Evolutionary conservation across 1,140 invertebrate species (phyloP), one percentile per base, ranked within the genome.

Genomic region (Lordiphosa clarofinis): DNA sequence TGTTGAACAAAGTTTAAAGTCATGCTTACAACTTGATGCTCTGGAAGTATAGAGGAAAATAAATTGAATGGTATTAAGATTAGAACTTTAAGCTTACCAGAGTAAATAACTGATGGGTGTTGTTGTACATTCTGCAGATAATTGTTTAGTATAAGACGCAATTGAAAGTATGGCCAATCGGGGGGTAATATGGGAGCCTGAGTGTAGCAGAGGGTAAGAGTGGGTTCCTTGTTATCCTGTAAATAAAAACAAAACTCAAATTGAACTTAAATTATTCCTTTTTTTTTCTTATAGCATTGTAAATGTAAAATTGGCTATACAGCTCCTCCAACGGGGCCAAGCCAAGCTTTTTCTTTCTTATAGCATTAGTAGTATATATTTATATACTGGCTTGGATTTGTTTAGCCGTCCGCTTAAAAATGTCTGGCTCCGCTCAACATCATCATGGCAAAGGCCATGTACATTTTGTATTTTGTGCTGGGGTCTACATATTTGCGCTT

Each of bases 121-220:
- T 81, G 69, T n/a, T 86, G 74, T 28, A 87, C 66, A 69, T 88
- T 88, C 31, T 87, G 55, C 48, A 88, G 47, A 60, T 88, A 87
- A 53, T 88, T 81, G 48, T 69, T 73, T 13, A 88, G 64, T 13
- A 88, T 71, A 4, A 67, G 49, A 8, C 87, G 81, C 12, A 89
- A 46, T 52, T 76, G 78, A 43, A 88, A 78, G 42, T 87, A 88
- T 0, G 87, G 87, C 87, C 87, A 89, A 48, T 89, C 87, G 0
- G 60, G 43, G 10, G 78, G 73, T 15, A 89, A 31, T 24, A 88
- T 64, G 4, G 87, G 82, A 3, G 67, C 58, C 47, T 73, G 82
- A 10, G 66, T 86, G 33, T 69, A 76, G 43, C 76, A 69, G 10
- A 87, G 50, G 4, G 69, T 69, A 11, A 88, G 43, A 1, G 73